A percentile compares a stretch with the other conserved stretches of the same genome.
phyloP scores from a whole-genome alignment of 2,113 vertebrate genomes.

The Prolemur simus region DNA sequence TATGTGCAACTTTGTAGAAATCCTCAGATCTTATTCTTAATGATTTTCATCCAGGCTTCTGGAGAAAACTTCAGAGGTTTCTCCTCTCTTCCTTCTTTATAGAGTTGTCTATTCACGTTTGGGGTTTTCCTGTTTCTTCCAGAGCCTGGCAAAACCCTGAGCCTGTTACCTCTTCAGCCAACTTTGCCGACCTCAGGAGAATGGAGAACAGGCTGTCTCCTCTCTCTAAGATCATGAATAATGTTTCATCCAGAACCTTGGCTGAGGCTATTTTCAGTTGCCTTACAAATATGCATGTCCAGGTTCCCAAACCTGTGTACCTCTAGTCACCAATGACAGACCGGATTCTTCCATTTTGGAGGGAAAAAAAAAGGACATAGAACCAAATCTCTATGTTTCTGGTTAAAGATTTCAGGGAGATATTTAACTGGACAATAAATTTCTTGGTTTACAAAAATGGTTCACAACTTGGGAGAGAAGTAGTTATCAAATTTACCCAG shows the following conservation, averaged over 20 bases:
- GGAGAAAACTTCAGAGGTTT: neutral
- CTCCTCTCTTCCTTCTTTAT: neutral
- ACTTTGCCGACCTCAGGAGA: neutral
- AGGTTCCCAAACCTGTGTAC: neutral
- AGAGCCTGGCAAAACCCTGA: neutral
- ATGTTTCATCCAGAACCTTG: neutral
- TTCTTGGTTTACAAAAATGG: neutral
- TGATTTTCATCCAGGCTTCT: neutral
- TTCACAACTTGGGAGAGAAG: neutral
- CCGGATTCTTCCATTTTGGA: neutral
- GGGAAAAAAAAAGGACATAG: neutral
- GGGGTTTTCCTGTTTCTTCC: neutral
- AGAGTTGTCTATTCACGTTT: neutral
- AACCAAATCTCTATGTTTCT: neutral
- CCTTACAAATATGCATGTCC: neutral
- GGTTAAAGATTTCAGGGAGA: conserved; percentile 16
- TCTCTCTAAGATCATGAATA: neutral
- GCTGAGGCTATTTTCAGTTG: neutral
- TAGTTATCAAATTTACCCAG: neutral
- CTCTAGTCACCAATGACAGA: neutral
- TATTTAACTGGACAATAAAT: neutral
- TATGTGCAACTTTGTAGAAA: neutral
- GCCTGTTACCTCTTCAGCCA: neutral
- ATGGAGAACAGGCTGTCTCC: neutral
- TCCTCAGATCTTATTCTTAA: neutral